Evolutionary conservation across 2,113 vertebrate species (phyloP).

Genomic region (Neodon shergylaensis): DNA sequence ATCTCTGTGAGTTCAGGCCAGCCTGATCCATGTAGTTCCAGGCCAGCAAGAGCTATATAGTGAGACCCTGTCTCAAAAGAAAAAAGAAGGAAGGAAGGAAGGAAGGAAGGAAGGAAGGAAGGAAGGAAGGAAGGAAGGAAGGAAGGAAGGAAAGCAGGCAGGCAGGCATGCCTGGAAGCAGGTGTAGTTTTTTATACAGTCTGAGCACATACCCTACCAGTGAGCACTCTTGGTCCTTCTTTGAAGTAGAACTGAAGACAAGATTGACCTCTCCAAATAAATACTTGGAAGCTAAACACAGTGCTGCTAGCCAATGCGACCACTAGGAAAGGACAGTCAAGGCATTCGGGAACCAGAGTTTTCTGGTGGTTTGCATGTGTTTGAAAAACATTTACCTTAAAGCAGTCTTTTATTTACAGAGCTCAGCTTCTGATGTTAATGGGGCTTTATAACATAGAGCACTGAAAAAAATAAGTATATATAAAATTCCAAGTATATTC

Average conservation of each 20-base stretch:
- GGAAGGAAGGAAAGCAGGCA: not conserved
- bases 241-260: conserved; percentile 23
- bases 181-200: not conserved
- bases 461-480: conserved; percentile 41
- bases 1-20: not conserved
- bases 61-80: not conserved
- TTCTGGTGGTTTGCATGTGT: not conserved
- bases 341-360: not conserved
- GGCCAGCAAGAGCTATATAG: not conserved
- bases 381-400: conserved; percentile 30
- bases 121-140: not conserved
- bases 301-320: not conserved
- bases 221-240: not conserved
- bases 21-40: not conserved
- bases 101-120: too few relatives aligned
- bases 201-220: not conserved
- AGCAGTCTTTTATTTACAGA: not conserved
- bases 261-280: conserved; percentile 31
- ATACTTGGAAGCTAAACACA: conserved; percentile 52
- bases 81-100: not conserved
- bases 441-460: not conserved
- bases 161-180: not conserved
- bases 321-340: not conserved
- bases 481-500: conserved; percentile 25
- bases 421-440: conserved; percentile 39